Percentiles rank a stretch among this genome's conserved stretches.
phyloP scores from a whole-genome alignment of 2,797 vertebrate species.

The Chloroceryle amazona region DNA sequence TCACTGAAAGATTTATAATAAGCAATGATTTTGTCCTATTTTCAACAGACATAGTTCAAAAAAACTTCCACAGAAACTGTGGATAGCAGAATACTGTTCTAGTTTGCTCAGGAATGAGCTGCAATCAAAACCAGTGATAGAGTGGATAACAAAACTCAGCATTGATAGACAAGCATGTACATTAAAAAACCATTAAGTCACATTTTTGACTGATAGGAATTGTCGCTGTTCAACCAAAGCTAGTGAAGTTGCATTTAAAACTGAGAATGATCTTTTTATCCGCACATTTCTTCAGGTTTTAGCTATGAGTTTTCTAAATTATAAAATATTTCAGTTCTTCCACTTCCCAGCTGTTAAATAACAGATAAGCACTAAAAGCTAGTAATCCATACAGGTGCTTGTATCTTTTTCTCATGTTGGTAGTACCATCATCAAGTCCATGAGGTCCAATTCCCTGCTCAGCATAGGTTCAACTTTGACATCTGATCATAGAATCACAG shows the following conservation, averaged over 20 bases:
- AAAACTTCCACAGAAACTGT: background rate
- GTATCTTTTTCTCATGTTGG: background rate
- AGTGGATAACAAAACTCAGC: background rate
- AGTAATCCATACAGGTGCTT: background rate
- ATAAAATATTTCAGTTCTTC: background rate
- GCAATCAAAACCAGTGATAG: background rate
- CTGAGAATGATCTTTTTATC: background rate
- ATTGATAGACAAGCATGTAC: background rate
- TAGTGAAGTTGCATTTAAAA: background rate
- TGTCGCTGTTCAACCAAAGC: background rate
- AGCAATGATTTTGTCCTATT: background rate
- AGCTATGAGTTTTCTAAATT: background rate
- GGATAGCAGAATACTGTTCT: background rate
- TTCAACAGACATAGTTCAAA: background rate
- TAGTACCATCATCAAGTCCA: background rate
- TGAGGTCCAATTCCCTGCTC: background rate
- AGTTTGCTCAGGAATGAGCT: background rate
- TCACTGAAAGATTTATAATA: background rate
- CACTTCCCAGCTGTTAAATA: background rate
- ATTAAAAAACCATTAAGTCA: background rate
- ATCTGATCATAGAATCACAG: background rate
- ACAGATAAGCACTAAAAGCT: background rate
- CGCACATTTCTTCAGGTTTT: background rate
- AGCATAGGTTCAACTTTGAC: background rate
- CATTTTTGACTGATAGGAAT: background rate